A percentile compares a stretch with the other conserved stretches of the same genome.
Conservation (phyloP, 2,888 invertebrate genomes). For the Agriopis leucophaearia region DNA sequence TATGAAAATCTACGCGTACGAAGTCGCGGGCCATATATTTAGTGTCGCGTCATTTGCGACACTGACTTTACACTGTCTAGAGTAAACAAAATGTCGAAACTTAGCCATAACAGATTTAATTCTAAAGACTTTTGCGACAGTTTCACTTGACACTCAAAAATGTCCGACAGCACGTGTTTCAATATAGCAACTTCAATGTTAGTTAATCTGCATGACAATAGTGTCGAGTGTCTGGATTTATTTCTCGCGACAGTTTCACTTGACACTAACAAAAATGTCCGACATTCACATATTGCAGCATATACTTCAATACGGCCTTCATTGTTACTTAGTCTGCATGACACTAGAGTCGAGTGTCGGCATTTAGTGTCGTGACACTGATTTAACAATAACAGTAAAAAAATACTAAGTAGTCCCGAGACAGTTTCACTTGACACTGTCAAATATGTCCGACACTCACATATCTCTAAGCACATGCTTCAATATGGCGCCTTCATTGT, state of each 20-base stretch:
- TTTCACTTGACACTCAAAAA: not conserved
- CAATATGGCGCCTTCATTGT: constrained; percentile 79
- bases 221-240: constrained; percentile 71
- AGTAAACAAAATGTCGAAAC: not conserved
- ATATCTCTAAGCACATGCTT: constrained; percentile 81
- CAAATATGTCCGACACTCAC: constrained; percentile 52
- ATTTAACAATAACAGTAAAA: constrained; percentile 58
- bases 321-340: constrained; percentile 75
- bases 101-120: too few species aligned
- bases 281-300: constrained; percentile 74
- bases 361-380: constrained; percentile 58
- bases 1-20: too few species aligned
- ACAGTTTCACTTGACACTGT: not conserved
- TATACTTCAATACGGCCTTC: constrained; percentile 82
- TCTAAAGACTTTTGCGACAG: too few species aligned
- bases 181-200: constrained; percentile 79
- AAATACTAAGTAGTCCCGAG: too few species aligned
- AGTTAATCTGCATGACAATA: constrained; percentile 75
- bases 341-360: constrained; percentile 72
- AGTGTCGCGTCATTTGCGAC: not conserved
- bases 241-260: constrained; percentile 55
- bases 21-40: too few species aligned
- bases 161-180: constrained; percentile 66
- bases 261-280: not conserved
- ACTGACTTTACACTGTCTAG: not conserved